Evolutionary conservation across 2,888 invertebrate species (phyloP).

Genomic region (Lymantria dispar): DNA sequence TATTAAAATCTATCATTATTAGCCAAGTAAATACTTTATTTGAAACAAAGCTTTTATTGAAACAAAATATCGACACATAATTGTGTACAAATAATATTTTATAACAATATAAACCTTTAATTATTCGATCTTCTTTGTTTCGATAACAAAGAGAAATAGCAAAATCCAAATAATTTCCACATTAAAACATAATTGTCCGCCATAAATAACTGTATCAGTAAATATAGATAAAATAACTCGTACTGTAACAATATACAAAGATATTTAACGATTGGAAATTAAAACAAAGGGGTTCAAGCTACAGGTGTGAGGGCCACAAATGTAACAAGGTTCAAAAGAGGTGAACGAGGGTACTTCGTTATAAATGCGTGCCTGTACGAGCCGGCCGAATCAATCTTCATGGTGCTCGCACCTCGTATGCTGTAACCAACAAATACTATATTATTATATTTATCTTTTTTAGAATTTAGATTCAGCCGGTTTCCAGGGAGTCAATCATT

Average conservation of each 20-base stretch:
- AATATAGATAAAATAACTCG: conserved; percentile 15
- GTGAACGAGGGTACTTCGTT: neutral
- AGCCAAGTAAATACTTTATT: no score
- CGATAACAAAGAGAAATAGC: neutral
- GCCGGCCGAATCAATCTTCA: neutral
- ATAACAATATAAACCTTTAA: neutral
- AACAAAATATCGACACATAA: neutral
- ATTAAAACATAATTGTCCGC: conserved; percentile 5
- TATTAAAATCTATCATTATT: no score
- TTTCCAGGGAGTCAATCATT: no score
- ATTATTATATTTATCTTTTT: no score
- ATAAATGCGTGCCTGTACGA: conserved; percentile 17
- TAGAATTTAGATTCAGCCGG: no score
- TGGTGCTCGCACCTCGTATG: neutral
- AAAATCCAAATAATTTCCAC: neutral
- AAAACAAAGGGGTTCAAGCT: conserved; percentile 26
- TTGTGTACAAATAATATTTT: neutral
- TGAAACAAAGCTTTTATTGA: neutral
- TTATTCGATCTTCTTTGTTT: neutral
- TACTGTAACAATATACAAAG: conserved; percentile 19
- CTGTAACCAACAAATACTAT: no score
- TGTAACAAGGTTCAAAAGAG: neutral
- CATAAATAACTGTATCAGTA: conserved; percentile 12
- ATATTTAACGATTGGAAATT: conserved; percentile 21
- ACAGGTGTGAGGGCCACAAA: conserved; percentile 23